Base-by-base conservation (phyloP, 2,888 invertebrate species). In the Therioaphis trifolii region DNA sequence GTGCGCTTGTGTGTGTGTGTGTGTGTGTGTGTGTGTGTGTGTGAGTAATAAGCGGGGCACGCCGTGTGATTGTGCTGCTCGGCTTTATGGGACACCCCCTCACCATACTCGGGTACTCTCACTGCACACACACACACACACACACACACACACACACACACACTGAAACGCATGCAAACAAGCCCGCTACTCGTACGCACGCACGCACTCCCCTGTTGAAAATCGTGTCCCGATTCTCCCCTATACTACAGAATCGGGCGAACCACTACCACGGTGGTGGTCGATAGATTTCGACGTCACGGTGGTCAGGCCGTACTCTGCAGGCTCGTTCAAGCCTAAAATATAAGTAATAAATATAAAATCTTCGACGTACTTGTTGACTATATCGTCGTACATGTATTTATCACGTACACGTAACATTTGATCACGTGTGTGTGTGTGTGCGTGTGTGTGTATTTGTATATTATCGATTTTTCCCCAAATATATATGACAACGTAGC, bases 21-120 rank as follows among this genome's bases (percentile, higher is more conserved):
- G 40, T 46, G 46, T 40, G 55, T 27, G 40, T 9, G 27, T 15
- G 66, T 18, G 84, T 24, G 46, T 18, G 61, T 11, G 66, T 21
- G 77, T 18, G 69, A 18, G 79, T 79, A 72, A 72, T 72, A 80
- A 80, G 63, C 74, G 49, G 82, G 80, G 82, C 52, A 82, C 82
- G 63, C 82, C 21, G 74, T 74, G 63, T 63, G 82, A 74, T 82
- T 63, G 82, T 82, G 74, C 82, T 46, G 63, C 27, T 82, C 74
- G 82, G 82, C 52, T 66, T 74, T 80, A 58, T 21, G 80, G 61
- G 72, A 80, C 49, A 71, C 72, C 71, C 61, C 58, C 69, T 52
- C 40, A 0, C 21, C n/a, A 27, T 35, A 9, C n/a, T 21, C 24
- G 58, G 2, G 21, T 21, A 21, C 40, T n/a, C n/a, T n/a, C n/a